These are phyloP conservation scores for Cebus imitator DNA, from an alignment of 2,113 vertebrate species.

Conservation along the genomic window DNA sequence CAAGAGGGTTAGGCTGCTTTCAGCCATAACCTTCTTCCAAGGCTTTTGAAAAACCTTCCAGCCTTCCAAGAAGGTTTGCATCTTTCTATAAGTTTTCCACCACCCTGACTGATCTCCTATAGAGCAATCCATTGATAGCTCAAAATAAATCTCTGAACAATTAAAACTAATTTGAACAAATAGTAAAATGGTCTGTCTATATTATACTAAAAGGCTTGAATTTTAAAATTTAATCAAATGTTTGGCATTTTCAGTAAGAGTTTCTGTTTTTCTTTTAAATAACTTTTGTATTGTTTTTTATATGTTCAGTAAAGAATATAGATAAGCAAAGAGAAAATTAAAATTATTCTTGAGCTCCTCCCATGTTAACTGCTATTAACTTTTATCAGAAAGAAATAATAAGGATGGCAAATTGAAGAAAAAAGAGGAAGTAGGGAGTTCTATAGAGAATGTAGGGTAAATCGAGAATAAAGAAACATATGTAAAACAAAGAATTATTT, in stretches of 20 bases:
- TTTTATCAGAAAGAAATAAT: constrained; percentile 24
- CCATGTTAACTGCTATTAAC: constrained; percentile 1
- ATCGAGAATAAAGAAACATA: background rate
- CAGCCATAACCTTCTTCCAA: too few relatives aligned
- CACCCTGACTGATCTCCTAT: too few relatives aligned
- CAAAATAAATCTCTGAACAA: constrained; percentile 27
- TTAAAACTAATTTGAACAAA: constrained; percentile 15
- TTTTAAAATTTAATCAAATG: background rate
- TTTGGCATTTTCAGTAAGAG: constrained; percentile 31
- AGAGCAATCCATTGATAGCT: constrained; percentile 21
- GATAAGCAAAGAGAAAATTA: background rate
- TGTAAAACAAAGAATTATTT: background rate
- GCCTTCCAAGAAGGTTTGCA: too few relatives aligned
- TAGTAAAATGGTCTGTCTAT: background rate
- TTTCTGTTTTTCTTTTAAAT: constrained; percentile 40
- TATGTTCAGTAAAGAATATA: background rate
- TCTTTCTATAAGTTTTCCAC: too few relatives aligned
- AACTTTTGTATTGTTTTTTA: constrained; percentile 29
- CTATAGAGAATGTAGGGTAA: background rate
- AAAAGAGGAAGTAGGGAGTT: background rate
- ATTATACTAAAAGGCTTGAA: background rate
- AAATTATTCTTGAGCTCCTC: background rate
- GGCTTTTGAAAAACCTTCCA: too few relatives aligned
- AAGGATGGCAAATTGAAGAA: background rate
- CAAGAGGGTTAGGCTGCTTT: too few relatives aligned